Conservation (phyloP, 1,140 invertebrate species). For the Orius laevigatus region DNA sequence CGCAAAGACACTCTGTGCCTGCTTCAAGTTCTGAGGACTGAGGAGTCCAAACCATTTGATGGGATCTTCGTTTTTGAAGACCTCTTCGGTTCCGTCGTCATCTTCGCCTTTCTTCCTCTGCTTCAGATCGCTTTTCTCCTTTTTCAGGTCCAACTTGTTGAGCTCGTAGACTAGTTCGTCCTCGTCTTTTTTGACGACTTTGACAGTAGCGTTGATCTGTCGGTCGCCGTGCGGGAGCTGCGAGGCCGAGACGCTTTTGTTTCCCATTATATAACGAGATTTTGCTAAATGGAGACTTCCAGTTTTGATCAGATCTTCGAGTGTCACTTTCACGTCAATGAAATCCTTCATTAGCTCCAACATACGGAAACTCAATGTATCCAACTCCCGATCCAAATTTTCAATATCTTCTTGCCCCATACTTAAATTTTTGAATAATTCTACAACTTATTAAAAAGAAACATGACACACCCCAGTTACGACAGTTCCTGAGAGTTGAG, state of each 20-base stretch:
- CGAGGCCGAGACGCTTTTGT: conserved; percentile 40
- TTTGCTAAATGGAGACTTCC: conserved; percentile 46
- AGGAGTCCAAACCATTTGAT: conserved; percentile 59
- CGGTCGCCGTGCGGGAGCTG: conserved; percentile 44
- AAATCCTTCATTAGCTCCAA: conserved; percentile 51
- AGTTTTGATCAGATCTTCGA: conserved; percentile 42
- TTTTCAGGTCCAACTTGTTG: not conserved
- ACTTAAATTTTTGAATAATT: too few species aligned
- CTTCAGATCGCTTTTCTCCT: not conserved
- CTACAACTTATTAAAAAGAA: too few species aligned
- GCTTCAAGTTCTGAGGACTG: conserved; percentile 48
- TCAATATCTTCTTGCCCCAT: too few species aligned
- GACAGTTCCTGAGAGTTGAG: too few species aligned
- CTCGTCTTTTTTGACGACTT: conserved; percentile 25
- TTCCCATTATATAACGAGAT: conserved; percentile 51
- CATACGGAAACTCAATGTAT: conserved; percentile 39
- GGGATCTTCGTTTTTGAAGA: conserved; percentile 34
- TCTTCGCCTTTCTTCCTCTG: not conserved
- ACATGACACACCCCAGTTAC: too few species aligned
- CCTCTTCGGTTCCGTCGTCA: conserved; percentile 13
- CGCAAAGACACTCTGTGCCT: conserved; percentile 46
- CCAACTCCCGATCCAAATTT: conserved; percentile 26
- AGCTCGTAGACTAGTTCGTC: conserved; percentile 13
- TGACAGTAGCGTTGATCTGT: conserved; percentile 36
- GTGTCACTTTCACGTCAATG: conserved; percentile 38